These are phyloP conservation scores for Zaprionus camerounensis DNA, from an alignment of 1,140 invertebrate genomes.

Conservation along the genomic window DNA sequence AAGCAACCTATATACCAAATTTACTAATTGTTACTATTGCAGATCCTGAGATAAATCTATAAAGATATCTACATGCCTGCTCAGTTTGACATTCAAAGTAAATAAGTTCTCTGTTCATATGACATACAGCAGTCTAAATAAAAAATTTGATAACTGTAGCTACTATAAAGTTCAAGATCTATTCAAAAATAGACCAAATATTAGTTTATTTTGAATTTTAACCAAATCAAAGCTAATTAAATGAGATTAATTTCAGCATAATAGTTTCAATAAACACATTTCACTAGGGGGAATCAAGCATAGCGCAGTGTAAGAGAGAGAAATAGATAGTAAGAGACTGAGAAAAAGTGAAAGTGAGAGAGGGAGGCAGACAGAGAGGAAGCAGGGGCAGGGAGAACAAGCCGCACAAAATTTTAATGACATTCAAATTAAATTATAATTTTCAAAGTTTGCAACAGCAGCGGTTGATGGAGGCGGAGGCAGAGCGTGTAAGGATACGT, in stretches of 20 bases:
- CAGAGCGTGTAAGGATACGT: constrained; percentile 21
- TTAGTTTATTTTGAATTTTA: neutral
- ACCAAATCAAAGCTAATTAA: neutral
- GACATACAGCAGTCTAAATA: neutral
- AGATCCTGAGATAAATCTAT: no score
- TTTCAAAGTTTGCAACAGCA: constrained; percentile 69
- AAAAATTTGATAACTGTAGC: neutral
- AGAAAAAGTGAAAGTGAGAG: neutral
- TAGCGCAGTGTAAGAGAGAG: neutral
- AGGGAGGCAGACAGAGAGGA: neutral
- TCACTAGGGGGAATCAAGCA: constrained; percentile 24
- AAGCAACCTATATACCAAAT: no score
- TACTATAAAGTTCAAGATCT: neutral
- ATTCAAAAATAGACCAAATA: neutral
- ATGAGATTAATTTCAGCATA: neutral
- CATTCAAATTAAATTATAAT: constrained; percentile 82
- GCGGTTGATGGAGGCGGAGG: neutral
- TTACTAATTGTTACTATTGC: no score
- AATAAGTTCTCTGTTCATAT: neutral
- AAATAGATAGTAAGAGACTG: no score
- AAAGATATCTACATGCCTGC: no score
- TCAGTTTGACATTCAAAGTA: neutral
- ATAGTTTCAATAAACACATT: constrained; percentile 2
- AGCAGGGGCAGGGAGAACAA: constrained; percentile 10
- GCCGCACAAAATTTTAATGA: constrained; percentile 76